A percentile compares a stretch with the other conserved stretches of the same genome.
phyloP scores from a whole-genome alignment of 2,797 vertebrate genomes.

The Propithecus deckenii region DNA sequence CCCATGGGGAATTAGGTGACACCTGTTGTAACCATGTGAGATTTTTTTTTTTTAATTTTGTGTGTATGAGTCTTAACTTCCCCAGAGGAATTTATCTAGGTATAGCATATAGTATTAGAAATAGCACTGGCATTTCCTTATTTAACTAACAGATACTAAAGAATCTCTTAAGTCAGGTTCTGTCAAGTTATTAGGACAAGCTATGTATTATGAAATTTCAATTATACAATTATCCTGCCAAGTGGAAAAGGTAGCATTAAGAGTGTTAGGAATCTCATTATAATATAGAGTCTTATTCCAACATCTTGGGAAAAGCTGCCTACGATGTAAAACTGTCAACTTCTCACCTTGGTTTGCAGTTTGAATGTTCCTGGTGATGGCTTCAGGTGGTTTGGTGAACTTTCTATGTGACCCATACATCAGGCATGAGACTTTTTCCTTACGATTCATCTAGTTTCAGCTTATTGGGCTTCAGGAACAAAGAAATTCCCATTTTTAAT shows the following conservation, averaged over 20 bases:
- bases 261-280: background rate
- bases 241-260: background rate
- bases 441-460: background rate
- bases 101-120: background rate
- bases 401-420: background rate
- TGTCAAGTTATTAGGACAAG: background rate
- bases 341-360: background rate
- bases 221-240: background rate
- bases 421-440: background rate
- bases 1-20: background rate
- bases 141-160: background rate
- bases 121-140: background rate
- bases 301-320: background rate
- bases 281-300: background rate
- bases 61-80: background rate
- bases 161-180: background rate
- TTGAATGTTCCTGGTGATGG: background rate
- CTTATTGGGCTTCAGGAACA: background rate
- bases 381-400: background rate
- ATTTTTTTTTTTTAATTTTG: background rate
- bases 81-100: background rate
- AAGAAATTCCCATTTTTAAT: background rate
- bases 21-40: background rate
- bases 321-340: background rate
- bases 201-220: background rate